Conservation (phyloP, 2,888 invertebrate species). For the Drosophila nr. fundita region DNA sequence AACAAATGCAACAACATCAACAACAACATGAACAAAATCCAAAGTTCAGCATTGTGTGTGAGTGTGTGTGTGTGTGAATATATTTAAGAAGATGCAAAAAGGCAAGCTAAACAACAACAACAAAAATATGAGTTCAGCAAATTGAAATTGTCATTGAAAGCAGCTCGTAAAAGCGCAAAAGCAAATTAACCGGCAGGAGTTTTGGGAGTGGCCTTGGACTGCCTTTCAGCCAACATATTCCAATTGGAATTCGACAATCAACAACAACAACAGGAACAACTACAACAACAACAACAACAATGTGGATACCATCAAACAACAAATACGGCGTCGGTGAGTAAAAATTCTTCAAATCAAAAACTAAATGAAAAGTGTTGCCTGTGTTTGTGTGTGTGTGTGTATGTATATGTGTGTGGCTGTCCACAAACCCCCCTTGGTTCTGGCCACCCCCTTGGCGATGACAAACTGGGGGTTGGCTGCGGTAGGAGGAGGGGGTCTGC, state of each 20-base stretch:
- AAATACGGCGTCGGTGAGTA: constrained; percentile 85
- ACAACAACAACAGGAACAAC: background rate
- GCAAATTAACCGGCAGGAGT: constrained; percentile 34
- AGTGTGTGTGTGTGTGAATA: constrained; percentile 21
- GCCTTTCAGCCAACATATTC: constrained; percentile 35
- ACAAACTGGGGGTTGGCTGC: constrained; percentile 23
- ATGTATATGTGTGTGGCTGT: constrained; percentile 28
- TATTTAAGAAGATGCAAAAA: constrained; percentile 58
- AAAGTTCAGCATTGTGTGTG: constrained; percentile 54
- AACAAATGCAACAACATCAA: constrained; percentile 50
- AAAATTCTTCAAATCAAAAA: constrained; percentile 37
- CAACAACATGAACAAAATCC: constrained; percentile 51
- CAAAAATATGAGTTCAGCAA: constrained; percentile 45
- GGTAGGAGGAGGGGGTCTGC: constrained; percentile 10
- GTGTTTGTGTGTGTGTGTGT: constrained; percentile 9
- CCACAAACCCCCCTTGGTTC: constrained; percentile 43
- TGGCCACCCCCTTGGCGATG: constrained; percentile 41
- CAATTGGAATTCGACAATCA: constrained; percentile 44
- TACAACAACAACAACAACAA: constrained; percentile 35
- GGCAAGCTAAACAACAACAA: constrained; percentile 28
- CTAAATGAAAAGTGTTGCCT: constrained; percentile 9
- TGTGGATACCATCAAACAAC: constrained; percentile 85
- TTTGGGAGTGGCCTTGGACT: constrained; percentile 60
- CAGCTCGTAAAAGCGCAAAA: constrained; percentile 27
- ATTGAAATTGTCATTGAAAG: constrained; percentile 43